Evolutionary conservation across 30 jellyfish, hydroid and myxozoan genomes (phyloP), one percentile per base, ranked within the genome.

Genomic region (Phacellophora camtschatica): DNA sequence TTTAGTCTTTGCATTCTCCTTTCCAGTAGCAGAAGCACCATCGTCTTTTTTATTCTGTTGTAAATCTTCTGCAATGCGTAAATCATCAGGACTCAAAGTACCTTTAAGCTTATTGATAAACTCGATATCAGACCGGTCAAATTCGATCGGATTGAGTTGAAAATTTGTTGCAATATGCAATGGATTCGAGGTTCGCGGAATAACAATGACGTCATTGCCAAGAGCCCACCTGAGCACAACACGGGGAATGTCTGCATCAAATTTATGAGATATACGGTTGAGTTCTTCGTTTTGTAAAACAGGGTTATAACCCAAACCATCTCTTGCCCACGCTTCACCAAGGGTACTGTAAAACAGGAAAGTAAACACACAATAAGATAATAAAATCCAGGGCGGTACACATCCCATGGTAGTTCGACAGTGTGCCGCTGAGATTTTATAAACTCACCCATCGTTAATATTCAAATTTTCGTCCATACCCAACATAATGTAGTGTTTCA

Each of bases 141-240:
- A 74, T 15, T 64, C 46, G 32, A 85, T 30, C 6, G 36, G 57
- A 23, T 65, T 56, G 72, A 85, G 42, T 27, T 37, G 51, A 6
- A 85, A 49, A 35, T 85, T 85, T 7, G 96, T 85, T 29, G 85
- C 90, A 37, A 85, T 85, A 41, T 85, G 96, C 2, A 43, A 73
- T 2, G 86, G 90, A 43, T 85, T 66, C 13, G 96, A 34, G 20
- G 96, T 73, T 0, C 96, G 81, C 0, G 90, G 90, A 9, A 85
- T 53, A 0, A 74, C 96, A 24, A 75, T 75, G 49, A 85, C 96
- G 34, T 67, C 87, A 46, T 85, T 74, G 27, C 81, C 90, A 35
- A 85, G 49, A 2, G 96, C 96, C 96, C 96, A 85, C 13, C 90
- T 83, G 51, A 85, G 79, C 2, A 66, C 83, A 31, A 74, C 96